Evolutionary conservation across 2,888 invertebrate genomes (phyloP), one percentile per base, ranked within the genome.

Genomic region (Conistra vaccinii): DNA sequence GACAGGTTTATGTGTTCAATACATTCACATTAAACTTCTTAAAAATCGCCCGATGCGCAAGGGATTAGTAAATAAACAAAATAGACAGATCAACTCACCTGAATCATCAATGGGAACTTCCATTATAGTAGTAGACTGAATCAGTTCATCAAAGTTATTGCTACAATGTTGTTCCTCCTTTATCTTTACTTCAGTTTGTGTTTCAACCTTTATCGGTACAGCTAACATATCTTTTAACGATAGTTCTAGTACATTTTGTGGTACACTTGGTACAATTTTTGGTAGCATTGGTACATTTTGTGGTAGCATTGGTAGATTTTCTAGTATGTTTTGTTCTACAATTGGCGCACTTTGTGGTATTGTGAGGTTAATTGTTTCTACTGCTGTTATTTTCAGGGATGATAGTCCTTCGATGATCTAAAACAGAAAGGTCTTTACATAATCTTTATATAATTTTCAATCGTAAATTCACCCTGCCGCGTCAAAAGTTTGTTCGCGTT

Each of bases 151-250:
- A 58, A 35, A 73, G 1, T 58, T 57, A 14, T 42, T 42, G 14
- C 39, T 70, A 20, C 12, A 5, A 0, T 10, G 35, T 0, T 7
- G 35, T 12, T 35, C 35, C 0, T 35, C 0, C 23, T 70, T 70
- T 17, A 48, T 3, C 7, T 73, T 73, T 2, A 73, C 17, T 7
- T 35, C 7, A 3, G 12, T 17, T 17, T 48, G 10, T 29, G 17
- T 5, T 3, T 39, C 48, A 2, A 23, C 1, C 9, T 48, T 58
- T 20, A 58, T n/a, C 2, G 71, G 71, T 6, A 3, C 35, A 2
- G 23, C 45, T 17, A 72, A 12, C 72, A 70, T 70, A 17, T 72
- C 70, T 72, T 70, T 70, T 20, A 71, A 12, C 1, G 70, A 71
- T 1, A 68, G 42, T 29, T 53, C 17, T 23, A 71, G 20, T 39